A percentile compares a stretch with the other conserved stretches of the same genome.
Conservation (phyloP, 2,888 invertebrate genomes). For the Campaea margaritaria region DNA sequence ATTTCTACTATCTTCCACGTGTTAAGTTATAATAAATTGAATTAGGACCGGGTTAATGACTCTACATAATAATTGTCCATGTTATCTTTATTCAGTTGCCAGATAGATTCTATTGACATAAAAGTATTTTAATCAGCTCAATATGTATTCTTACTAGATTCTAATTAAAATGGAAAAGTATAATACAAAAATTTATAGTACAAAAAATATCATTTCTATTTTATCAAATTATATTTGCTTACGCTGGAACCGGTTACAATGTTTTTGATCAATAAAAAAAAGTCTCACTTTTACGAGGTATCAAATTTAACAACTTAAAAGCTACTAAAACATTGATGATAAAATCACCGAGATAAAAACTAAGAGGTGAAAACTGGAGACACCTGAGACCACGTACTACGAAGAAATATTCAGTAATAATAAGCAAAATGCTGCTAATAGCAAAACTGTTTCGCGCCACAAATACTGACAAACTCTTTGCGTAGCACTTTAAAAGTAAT, state of each 20-base stretch:
- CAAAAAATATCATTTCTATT: no score
- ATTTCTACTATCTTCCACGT: no score
- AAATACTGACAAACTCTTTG: neutral
- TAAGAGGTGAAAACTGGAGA: constrained; percentile 22
- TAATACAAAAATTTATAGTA: no score
- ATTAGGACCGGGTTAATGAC: no score
- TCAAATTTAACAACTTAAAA: constrained; percentile 51
- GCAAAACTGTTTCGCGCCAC: neutral
- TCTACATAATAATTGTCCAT: no score
- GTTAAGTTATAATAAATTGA: no score
- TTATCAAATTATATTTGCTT: neutral
- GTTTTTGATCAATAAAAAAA: constrained; percentile 34
- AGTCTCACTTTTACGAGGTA: constrained; percentile 50
- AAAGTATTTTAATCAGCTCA: no score
- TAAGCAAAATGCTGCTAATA: neutral
- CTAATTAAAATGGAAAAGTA: no score
- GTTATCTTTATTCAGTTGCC: no score
- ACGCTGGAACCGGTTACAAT: constrained; percentile 5
- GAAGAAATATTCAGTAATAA: no score
- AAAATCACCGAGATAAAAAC: constrained; percentile 37
- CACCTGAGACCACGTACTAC: constrained; percentile 2
- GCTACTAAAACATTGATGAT: constrained; percentile 29
- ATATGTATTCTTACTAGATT: no score
- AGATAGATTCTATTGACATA: no score
- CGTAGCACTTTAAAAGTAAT: constrained; percentile 1